Evolutionary conservation across 2,797 vertebrate species (phyloP), one percentile per base, ranked within the genome.

Genomic region (Gymnothorax reevesii): DNA sequence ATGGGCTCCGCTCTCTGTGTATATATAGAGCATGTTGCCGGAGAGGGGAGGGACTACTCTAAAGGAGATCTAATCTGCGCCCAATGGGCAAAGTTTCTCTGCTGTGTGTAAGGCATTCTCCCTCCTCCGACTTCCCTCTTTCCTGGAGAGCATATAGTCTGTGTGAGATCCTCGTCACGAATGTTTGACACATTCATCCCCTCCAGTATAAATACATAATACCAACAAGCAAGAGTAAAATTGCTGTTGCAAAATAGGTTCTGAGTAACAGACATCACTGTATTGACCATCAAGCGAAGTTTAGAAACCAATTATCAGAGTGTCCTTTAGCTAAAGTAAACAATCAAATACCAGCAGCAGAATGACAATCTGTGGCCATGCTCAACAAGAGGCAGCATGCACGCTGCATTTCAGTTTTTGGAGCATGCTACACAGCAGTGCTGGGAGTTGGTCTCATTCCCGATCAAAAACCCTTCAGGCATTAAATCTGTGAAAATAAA

Each of bases 21-120:
- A 92, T 95, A 95, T 95, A 95, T 94, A 95, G 91, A 94, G 93
- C 89, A 87, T 88, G 89, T 90, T 91, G 92, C 90, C 64, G 88
- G 90, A 91, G 89, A 91, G 92, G 92, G 94, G 94, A 92, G 95
- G 94, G 92, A 88, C 93, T 91, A 92, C 91, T 86, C 88, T 84
- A 88, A 91, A 88, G 90, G 88, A 90, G 92, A 94, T 94, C 91
- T 95, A 95, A 94, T 95, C 94, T 93, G 90, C 91, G 90, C 88
- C 93, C 89, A 94, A 92, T 93, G 89, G 88, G 88, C 91, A 89
- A 92, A 91, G 91, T 92, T 92, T 92, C 84, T 87, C 89, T 88
- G 86, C 89, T 91, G 87, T 88, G 87, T 88, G 90, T 77, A 89
- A 55, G 60, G 42, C 85, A 12, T 57, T 69, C 2, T 57, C 59